Conservation (phyloP, 2,113 vertebrate species). For the Charina bottae region DNA sequence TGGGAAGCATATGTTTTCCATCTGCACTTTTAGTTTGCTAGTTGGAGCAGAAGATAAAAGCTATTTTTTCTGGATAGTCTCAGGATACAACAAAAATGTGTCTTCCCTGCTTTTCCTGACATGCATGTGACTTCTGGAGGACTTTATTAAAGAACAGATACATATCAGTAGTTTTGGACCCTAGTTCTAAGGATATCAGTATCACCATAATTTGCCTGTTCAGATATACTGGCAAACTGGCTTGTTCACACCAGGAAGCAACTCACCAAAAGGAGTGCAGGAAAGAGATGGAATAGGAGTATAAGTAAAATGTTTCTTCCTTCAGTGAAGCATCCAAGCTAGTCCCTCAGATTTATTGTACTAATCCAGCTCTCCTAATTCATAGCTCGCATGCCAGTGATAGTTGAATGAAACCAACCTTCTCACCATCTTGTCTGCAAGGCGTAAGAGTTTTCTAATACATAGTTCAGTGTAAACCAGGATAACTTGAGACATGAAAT, state of each 20-base stretch:
- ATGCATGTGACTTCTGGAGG: not conserved
- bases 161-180: not conserved
- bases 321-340: not conserved
- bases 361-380: not conserved
- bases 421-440: not conserved
- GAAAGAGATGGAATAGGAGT: not conserved
- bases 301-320: not conserved
- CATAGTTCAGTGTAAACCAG: not conserved
- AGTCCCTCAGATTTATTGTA: not conserved
- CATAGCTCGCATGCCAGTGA: not conserved
- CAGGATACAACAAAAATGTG: not conserved
- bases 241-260: not conserved
- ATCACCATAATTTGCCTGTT: not conserved
- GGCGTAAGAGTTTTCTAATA: not conserved
- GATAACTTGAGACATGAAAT: not conserved
- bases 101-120: not conserved
- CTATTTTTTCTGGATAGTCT: constrained; percentile 6
- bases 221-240: not conserved
- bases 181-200: not conserved
- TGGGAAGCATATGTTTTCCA: constrained; percentile 9
- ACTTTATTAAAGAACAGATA: not conserved
- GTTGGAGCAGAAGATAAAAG: constrained; percentile 2
- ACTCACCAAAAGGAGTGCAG: not conserved
- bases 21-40: constrained; percentile 4
- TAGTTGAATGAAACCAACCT: not conserved